Evolutionary conservation across 2,888 invertebrate species (phyloP), one percentile per base, ranked within the genome.

Genomic region (Drosophila neoperkinsi): DNA sequence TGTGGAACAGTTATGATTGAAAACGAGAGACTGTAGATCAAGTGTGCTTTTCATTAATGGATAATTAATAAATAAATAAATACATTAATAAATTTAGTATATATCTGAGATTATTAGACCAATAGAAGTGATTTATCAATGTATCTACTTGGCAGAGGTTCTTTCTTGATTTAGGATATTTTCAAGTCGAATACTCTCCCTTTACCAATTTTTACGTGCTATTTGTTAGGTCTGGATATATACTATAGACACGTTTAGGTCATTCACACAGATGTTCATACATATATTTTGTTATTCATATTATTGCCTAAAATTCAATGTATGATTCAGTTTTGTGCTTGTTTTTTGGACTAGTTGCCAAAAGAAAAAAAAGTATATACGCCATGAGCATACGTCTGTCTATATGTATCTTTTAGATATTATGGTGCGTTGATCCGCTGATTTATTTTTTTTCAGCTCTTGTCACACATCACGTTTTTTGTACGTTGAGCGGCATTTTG

Each of bases 401-500:
- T 49, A 36, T 82, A 62, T 63, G 34, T 41, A 57, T 62, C 30
- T 66, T 56, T 16, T 13, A 38, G 36, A 52, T 59, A 68, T 62
- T 79, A 56, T 63, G 38, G 68, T 71, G 59, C 84, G 62, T 71
- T 64, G 71, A 52, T 69, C 79, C 41, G 46, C 28, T 41, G 28
- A 38, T 52, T 60, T 28, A 31, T 50, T 57, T 34, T 38, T 73
- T 62, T 62, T 21, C 5, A 38, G 50, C 31, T 66, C 33, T 70
- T 71, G 66, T 51, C 66, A 59, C 34, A 66, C 34, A 64, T 69
- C 68, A 81, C 74, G 74, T 79, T 76, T 80, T 68, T 41, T 55
- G 31, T 31, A 43, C 49, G 59, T 30, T 50, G 16, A 49, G 41
- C 21, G 28, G 28, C 57, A 87, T 89, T 89, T 82, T 88, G 46